These are phyloP conservation scores for Bubo scandiacus DNA, from an alignment of 2,113 vertebrate genomes.

Conservation along the genomic window DNA sequence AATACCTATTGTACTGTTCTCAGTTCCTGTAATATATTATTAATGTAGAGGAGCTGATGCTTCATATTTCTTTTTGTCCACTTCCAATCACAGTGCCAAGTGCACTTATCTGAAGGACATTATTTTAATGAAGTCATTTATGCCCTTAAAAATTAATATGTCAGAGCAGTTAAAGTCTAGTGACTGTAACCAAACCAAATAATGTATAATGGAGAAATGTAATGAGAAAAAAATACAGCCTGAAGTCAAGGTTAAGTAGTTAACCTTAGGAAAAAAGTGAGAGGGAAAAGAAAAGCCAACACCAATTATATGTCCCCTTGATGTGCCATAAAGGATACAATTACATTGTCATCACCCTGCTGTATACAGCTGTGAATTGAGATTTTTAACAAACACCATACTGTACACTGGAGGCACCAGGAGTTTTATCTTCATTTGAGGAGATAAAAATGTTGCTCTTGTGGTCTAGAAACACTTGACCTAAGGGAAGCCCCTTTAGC, in stretches of 20 bases:
- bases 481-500: neutral
- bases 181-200: constrained; percentile 69
- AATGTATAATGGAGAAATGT: constrained; percentile 56
- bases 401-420: neutral
- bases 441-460: neutral
- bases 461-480: neutral
- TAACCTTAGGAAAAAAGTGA: constrained; percentile 34
- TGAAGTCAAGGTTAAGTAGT: constrained; percentile 59
- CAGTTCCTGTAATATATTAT: neutral
- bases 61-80: constrained; percentile 23
- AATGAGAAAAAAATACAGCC: constrained; percentile 54
- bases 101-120: constrained; percentile 63
- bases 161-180: constrained; percentile 66
- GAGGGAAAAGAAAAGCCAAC: neutral
- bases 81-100: constrained; percentile 36
- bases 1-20: neutral
- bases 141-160: constrained; percentile 68
- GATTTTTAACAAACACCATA: neutral
- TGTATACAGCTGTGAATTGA: neutral
- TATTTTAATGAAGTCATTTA: constrained; percentile 70
- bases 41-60: neutral
- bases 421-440: neutral
- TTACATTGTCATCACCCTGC: neutral
- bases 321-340: neutral
- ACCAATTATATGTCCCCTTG: neutral